These are phyloP conservation scores for Canis aureus DNA, from an alignment of 2,113 vertebrate species.

Conservation along the genomic window DNA sequence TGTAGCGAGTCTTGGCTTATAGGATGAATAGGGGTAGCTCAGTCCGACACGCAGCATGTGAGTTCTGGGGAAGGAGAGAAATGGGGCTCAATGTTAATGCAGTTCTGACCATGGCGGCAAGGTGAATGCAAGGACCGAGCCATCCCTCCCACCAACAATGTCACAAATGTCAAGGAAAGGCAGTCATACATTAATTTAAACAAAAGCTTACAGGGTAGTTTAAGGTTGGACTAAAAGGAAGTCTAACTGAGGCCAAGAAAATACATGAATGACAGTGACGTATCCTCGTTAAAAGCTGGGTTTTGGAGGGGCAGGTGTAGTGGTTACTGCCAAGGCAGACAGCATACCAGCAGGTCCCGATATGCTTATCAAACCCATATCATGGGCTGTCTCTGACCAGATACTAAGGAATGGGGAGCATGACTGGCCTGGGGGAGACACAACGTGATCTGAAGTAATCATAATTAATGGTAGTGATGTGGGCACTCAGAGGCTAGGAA, in stretches of 20 bases:
- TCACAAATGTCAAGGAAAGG: background rate
- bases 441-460: background rate
- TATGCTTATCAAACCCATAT: rapidly evolving
- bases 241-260: background rate
- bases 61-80: conserved; percentile 69
- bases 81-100: conserved; percentile 16
- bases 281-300: background rate
- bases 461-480: no score
- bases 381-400: rapidly evolving
- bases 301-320: background rate
- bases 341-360: background rate
- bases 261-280: background rate
- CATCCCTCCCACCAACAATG: background rate
- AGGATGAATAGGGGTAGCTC: conserved; percentile 69
- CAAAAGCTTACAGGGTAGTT: background rate
- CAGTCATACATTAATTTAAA: background rate
- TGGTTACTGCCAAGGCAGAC: background rate
- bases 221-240: background rate
- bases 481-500: background rate
- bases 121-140: background rate
- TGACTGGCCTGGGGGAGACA: background rate
- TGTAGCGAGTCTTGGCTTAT: conserved; percentile 66
- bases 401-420: background rate
- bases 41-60: conserved; percentile 80
- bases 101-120: background rate